phyloP scores from a whole-genome alignment of 2,113 vertebrate genomes.

The Ailuropoda melanoleuca region DNA sequence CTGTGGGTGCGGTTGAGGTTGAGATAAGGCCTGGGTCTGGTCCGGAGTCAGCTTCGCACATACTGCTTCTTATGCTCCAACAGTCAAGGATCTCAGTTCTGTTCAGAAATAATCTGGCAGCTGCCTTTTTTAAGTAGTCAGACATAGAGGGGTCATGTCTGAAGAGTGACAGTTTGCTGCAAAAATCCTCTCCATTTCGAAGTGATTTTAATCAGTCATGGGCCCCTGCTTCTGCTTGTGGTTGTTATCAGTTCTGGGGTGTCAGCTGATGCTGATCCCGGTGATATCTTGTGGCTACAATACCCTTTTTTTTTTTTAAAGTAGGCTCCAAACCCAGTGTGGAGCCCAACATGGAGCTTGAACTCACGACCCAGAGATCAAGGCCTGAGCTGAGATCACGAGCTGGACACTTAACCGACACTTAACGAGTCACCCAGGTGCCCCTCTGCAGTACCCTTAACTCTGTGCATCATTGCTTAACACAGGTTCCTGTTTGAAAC shows the following conservation, averaged over 20 bases:
- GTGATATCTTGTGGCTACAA: neutral
- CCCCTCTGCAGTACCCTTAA: neutral
- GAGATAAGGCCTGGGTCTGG: neutral
- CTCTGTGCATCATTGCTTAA: neutral
- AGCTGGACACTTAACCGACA: neutral
- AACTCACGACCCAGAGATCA: neutral
- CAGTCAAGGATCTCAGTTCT: neutral
- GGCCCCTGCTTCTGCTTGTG: neutral
- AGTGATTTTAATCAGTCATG: neutral
- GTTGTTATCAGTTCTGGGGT: neutral
- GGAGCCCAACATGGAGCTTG: neutral
- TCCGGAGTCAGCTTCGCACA: neutral
- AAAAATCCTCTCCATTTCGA: neutral
- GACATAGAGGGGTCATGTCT: neutral
- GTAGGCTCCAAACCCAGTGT: neutral
- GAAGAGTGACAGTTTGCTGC: neutral
- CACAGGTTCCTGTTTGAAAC: neutral
- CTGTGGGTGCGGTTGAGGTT: neutral
- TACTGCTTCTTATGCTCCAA: neutral
- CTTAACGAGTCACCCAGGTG: neutral
- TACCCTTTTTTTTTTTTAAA: neutral
- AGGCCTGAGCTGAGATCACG: neutral
- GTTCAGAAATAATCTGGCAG: neutral
- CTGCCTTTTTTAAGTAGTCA: neutral
- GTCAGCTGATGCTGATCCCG: neutral